Base-by-base conservation (phyloP, 2,888 invertebrate genomes). In the Apantesis nais region DNA sequence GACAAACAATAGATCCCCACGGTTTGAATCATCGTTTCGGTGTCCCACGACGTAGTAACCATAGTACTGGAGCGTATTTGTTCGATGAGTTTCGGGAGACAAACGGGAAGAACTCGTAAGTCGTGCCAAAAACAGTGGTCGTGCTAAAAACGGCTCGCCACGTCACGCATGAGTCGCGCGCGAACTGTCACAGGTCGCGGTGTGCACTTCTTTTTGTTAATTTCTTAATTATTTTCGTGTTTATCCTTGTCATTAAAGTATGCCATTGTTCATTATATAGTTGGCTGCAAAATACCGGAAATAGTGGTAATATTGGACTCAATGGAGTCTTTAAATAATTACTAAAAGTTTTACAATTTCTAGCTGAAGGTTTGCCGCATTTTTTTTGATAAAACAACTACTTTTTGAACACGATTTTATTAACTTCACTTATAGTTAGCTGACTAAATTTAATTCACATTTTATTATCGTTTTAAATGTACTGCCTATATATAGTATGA, bases 71-170 rank as follows among this genome's bases (percentile, higher is more conserved):
- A 78, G 72, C 70, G 66, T 70, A 67, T 74, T 78, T 70, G 63
- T 64, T 61, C 70, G 64, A 67, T 78, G 79, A 75, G 75, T 75
- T 67, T 82, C 78, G 82, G 81, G 86, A 88, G 88, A 91, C 84
- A 90, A 86, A 73, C 84, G 89, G 89, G 90, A 90, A 90, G 88
- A 90, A 86, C 86, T 87, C 87, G 88, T 88, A 87, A 85, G 85
- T 83, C 81, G 82, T 90, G 91, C 90, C 91, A 94, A 92, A 88
- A 91, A 87, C 89, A 87, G 88, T 89, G 88, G 83, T 83, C 85
- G 87, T 76, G 88, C 93, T 93, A 93, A 93, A 93, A 88, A 83
- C 82, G 90, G 91, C 86, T 74, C 73, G 89, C 85, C 90, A 89
- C 92, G 92, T 92, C 93, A 92, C 86, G 81, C 84, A 71, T 78